Percentiles rank a stretch among this genome's conserved stretches.
These are phyloP conservation scores for Melipona quadrifasciata DNA, from an alignment of 1,140 invertebrate genomes.

Conservation along the genomic window DNA sequence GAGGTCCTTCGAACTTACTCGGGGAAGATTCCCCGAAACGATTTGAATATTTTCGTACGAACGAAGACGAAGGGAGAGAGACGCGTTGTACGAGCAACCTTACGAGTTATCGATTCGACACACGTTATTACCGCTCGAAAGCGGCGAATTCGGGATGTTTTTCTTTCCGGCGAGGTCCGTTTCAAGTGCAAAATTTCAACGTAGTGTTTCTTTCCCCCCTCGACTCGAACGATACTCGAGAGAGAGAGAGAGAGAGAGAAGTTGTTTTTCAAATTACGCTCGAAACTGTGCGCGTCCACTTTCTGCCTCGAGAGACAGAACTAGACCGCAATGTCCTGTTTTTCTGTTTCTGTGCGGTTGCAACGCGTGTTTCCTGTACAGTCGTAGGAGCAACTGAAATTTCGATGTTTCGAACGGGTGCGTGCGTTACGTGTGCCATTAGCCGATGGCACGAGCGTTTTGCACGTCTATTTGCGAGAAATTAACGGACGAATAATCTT, in stretches of 20 bases:
- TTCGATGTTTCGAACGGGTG: background rate
- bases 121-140: background rate
- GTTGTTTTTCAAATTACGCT: slow-evolving; percentile 3
- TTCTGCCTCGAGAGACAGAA: slow-evolving; percentile 8
- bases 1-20: too few species aligned
- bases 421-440: background rate
- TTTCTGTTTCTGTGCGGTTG: slow-evolving; percentile 42
- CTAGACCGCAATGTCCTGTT: slow-evolving; percentile 47
- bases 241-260: too few species aligned
- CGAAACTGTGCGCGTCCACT: background rate
- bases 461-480: background rate
- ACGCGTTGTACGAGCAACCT: background rate
- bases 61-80: too few species aligned
- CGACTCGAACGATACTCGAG: too few species aligned
- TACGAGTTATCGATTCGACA: background rate
- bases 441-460: background rate
- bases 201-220: background rate
- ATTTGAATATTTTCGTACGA: slow-evolving; percentile 8
- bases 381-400: background rate
- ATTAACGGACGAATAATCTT: slow-evolving; percentile 5
- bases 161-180: background rate
- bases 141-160: background rate
- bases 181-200: background rate
- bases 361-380: slow-evolving; percentile 40
- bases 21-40: background rate